Conservation (phyloP, 2,888 invertebrate species). For the Calameuta pallipes region DNA sequence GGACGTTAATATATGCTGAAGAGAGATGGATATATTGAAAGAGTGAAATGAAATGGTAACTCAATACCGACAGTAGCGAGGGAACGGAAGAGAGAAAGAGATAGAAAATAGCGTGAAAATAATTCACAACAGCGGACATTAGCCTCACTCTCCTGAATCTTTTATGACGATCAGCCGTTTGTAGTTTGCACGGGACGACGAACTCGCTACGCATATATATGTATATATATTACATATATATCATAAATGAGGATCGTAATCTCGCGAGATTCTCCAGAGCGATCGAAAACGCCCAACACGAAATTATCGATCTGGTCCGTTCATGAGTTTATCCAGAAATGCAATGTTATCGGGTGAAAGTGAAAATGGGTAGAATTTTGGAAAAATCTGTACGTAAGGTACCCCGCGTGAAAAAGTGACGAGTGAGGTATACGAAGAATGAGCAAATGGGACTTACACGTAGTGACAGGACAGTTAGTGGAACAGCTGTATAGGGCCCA, state of each 20-base stretch:
- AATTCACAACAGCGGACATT: conserved; percentile 28
- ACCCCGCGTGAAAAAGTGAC: background rate
- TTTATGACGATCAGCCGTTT: conserved; percentile 30
- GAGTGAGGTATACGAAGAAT: background rate
- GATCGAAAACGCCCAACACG: background rate
- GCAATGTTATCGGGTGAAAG: background rate
- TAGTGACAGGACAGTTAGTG: background rate
- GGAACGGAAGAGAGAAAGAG: conserved; percentile 46
- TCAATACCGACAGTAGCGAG: conserved; percentile 26
- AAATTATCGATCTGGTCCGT: background rate
- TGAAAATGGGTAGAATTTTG: background rate
- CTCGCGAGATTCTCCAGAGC: background rate
- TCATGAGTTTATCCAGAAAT: background rate
- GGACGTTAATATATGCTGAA: background rate
- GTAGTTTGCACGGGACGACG: background rate
- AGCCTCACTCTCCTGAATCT: conserved; percentile 41
- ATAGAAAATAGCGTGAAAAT: conserved; percentile 17
- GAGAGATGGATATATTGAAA: conserved; percentile 5
- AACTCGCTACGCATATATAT: background rate
- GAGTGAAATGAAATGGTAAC: background rate
- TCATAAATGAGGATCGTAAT: background rate
- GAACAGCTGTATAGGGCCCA: background rate
- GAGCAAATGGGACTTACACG: background rate
- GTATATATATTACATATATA: background rate
- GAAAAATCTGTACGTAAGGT: background rate